Conservation (phyloP, 2,797 vertebrate species). For the Pseudopleuronectes americanus region DNA sequence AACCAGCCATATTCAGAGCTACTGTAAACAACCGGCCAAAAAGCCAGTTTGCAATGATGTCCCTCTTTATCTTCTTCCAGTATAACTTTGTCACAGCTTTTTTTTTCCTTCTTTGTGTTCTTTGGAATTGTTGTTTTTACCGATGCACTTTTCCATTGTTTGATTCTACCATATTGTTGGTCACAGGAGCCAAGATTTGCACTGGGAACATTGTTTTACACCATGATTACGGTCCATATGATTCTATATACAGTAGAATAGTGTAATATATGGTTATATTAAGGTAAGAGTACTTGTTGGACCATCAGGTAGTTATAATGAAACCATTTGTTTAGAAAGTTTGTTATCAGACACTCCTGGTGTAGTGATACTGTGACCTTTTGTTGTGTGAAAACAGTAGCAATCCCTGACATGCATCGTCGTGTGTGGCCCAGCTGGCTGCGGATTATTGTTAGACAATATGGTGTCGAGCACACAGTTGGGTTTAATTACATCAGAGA, state of each 20-base stretch:
- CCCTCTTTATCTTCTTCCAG: conserved; percentile 8
- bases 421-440: background rate
- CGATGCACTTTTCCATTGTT: conserved; percentile 30
- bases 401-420: background rate
- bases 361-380: background rate
- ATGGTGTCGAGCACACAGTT: background rate
- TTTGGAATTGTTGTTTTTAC: conserved; percentile 10
- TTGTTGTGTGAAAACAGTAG: background rate
- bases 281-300: too few relatives aligned
- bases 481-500: background rate
- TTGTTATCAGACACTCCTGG: background rate
- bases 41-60: conserved; percentile 26
- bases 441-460: background rate
- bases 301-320: background rate
- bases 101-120: conserved; percentile 27
- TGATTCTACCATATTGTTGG: conserved; percentile 14
- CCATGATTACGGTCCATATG: background rate
- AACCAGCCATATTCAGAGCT: conserved; percentile 41
- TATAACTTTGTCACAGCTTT: conserved; percentile 3
- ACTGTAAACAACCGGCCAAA: conserved; percentile 37
- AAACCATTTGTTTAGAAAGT: background rate
- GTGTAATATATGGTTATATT: too few relatives aligned
- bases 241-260: conserved; percentile 3
- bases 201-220: conserved; percentile 20
- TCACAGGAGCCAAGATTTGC: conserved; percentile 27